These are phyloP conservation scores for Protophormia terraenovae DNA, from an alignment of 2,888 invertebrate species.

Conservation along the genomic window DNA sequence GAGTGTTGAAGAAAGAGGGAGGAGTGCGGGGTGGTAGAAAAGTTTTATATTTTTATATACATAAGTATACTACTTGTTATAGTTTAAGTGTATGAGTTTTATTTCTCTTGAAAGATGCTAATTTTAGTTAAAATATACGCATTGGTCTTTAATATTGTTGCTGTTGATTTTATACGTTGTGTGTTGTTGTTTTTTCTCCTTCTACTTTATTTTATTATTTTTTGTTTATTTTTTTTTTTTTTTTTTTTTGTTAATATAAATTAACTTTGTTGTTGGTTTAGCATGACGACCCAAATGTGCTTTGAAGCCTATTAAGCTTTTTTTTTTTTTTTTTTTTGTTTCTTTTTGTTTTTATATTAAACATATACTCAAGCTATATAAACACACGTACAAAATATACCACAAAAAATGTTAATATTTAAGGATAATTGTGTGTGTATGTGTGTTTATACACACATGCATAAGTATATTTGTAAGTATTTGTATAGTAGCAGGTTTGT, in stretches of 20 bases:
- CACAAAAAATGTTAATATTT: background rate
- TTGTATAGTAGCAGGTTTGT: background rate
- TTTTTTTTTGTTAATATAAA: conserved; percentile 56
- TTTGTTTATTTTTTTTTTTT: background rate
- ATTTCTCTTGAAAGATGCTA: conserved; percentile 35
- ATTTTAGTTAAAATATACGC: conserved; percentile 46
- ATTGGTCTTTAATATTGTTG: conserved; percentile 35
- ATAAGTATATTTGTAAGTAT: background rate
- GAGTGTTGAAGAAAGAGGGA: background rate
- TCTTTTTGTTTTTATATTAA: background rate
- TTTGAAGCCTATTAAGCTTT: conserved; percentile 66
- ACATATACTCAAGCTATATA: background rate
- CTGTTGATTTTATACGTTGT: background rate
- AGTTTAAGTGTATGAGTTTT: background rate
- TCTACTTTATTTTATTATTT: too few relatives aligned
- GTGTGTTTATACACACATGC: too few relatives aligned
- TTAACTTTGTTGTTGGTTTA: conserved; percentile 63
- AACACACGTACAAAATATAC: background rate
- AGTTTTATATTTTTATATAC: too few relatives aligned
- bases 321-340: background rate
- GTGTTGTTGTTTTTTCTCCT: background rate
- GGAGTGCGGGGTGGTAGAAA: background rate
- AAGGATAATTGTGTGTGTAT: background rate
- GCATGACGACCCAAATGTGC: conserved; percentile 70
- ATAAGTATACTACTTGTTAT: conserved; percentile 38